These are phyloP conservation scores for Steinernema khuongi DNA, from an alignment of 1,140 invertebrate species.

Conservation along the genomic window DNA sequence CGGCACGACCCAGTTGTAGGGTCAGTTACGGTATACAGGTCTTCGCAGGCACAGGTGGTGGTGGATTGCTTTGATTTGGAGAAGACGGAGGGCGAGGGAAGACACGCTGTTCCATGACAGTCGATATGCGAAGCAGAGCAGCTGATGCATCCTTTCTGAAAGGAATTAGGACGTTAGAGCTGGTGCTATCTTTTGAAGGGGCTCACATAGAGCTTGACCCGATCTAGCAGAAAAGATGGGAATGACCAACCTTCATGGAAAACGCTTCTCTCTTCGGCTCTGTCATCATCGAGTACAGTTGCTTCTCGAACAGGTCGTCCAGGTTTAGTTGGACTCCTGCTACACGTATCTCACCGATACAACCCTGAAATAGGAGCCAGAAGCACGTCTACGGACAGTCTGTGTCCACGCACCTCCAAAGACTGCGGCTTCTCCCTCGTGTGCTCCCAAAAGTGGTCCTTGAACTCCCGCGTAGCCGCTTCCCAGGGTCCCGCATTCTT, in stretches of 20 bases:
- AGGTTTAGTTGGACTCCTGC: background rate
- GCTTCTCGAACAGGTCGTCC: background rate
- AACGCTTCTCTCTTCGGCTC: background rate
- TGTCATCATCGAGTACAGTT: background rate
- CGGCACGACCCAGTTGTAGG: background rate
- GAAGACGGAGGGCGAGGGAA: background rate
- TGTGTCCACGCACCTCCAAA: background rate
- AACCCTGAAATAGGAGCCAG: background rate
- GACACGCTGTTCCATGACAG: background rate
- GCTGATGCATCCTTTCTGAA: slow-evolving; percentile 1
- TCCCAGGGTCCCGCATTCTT: background rate
- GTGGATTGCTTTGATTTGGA: background rate
- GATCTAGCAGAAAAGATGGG: too few relatives aligned
- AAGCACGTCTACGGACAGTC: background rate
- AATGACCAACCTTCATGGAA: background rate
- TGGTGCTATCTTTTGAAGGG: too few relatives aligned
- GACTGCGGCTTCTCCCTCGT: slow-evolving; percentile 1
- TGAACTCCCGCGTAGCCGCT: background rate
- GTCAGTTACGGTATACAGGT: background rate
- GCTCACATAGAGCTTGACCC: too few relatives aligned
- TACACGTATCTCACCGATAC: background rate
- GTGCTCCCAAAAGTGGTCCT: background rate
- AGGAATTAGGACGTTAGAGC: background rate
- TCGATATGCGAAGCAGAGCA: background rate
- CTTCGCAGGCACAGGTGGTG: background rate